Evolutionary conservation across 2,888 invertebrate species (phyloP).

Genomic region (Drosophila setosimentum): DNA sequence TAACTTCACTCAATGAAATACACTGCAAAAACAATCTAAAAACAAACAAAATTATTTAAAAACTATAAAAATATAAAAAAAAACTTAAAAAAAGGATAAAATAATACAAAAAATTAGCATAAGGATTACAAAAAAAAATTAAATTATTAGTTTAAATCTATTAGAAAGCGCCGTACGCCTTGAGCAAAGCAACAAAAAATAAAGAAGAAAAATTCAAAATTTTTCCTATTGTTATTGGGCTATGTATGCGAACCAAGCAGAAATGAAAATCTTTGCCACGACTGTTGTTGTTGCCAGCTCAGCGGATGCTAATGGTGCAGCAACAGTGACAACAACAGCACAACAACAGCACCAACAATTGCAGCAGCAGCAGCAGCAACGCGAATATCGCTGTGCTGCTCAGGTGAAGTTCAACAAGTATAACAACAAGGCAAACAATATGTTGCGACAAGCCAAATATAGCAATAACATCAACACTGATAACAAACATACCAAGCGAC

Average conservation of each 20-base stretch:
- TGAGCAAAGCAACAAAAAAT: constrained; percentile 40
- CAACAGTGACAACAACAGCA: constrained; percentile 40
- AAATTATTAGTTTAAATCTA: constrained; percentile 47
- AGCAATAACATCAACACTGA: constrained; percentile 27
- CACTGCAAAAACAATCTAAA: constrained; percentile 20
- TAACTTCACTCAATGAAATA: constrained; percentile 47
- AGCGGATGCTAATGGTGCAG: constrained; percentile 28
- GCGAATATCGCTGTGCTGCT: constrained; percentile 58
- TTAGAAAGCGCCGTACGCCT: constrained; percentile 24
- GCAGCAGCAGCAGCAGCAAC: constrained; percentile 51
- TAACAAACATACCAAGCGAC: constrained; percentile 36
- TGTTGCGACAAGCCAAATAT: constrained; percentile 36
- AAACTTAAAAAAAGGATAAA: constrained; percentile 22
- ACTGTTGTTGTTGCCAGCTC: constrained; percentile 50
- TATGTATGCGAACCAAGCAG: constrained; percentile 59
- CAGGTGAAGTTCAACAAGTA: constrained; percentile 54
- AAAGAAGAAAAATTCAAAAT: background rate
- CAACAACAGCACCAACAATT: constrained; percentile 45
- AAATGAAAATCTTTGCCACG: constrained; percentile 79
- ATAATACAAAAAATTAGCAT: constrained; percentile 28
- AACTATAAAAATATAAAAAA: constrained; percentile 20
- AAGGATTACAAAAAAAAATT: constrained; percentile 36
- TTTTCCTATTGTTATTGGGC: constrained; percentile 12
- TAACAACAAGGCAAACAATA: constrained; percentile 43
- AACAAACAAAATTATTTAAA: constrained; percentile 14